A percentile compares a stretch with the other conserved stretches of the same genome.
Conservation (phyloP, 1,140 invertebrate genomes). For the Nebria ingens region DNA sequence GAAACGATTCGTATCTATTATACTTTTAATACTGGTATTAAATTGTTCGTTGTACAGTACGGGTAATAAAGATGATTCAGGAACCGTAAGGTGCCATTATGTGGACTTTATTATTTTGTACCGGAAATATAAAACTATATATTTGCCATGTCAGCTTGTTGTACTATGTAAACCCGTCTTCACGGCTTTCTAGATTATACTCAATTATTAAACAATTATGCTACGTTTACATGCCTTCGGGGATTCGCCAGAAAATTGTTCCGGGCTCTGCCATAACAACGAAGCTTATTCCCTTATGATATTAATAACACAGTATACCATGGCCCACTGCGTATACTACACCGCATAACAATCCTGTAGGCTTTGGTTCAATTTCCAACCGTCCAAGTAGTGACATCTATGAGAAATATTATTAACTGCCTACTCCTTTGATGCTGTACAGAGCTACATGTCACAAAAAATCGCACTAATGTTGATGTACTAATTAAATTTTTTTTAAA, state of each 20-base stretch:
- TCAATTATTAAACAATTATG: conserved; percentile 37
- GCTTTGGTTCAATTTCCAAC: no score
- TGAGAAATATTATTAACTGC: not conserved
- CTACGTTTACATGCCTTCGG: conserved; percentile 30
- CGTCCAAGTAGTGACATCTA: not conserved
- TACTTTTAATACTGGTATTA: no score
- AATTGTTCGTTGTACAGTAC: no score
- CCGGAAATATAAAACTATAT: not conserved
- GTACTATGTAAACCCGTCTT: conserved; percentile 2
- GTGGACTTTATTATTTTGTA: not conserved
- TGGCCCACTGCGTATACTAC: not conserved
- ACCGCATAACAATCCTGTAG: not conserved
- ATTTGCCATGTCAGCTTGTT: not conserved
- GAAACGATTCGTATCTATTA: no score
- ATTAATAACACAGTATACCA: conserved; percentile 27
- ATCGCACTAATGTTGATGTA: no score
- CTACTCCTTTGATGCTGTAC: no score
- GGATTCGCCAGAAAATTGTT: conserved; percentile 31
- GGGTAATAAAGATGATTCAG: no score
- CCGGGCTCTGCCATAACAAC: conserved; percentile 32
- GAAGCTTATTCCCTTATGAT: conserved; percentile 34
- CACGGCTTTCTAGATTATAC: conserved; percentile 27
- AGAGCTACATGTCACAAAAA: no score
- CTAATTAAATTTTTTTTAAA: no score
- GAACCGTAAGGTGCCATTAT: no score